Evolutionary conservation across 2,888 invertebrate species (phyloP), one percentile per base, ranked within the genome.

Genomic region (Conchocele bisecta): DNA sequence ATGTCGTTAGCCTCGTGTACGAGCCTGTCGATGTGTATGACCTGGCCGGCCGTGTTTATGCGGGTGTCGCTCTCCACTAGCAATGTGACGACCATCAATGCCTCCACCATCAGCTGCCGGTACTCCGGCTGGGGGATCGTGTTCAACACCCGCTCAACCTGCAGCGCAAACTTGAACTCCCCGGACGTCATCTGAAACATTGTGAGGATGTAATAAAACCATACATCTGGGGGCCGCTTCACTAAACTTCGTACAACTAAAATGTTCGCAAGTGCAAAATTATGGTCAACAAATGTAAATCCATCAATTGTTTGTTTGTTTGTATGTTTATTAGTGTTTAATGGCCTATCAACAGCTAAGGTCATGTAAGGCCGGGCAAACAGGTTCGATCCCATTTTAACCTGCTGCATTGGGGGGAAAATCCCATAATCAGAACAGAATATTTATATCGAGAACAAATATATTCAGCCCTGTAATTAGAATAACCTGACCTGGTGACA

Each of bases 161-260:
- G 97, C 17, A 99, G 93, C 0, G 99, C 99, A 92, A 99, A 99
- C 92, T 99, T 99, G 84, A 99, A 92, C 92, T 99, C 99, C 42
- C 98, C 98, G 0, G 98, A 94, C 0, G 99, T 99, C 99, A 99
- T 99, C 94, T 94, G n/a, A n/a, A n/a, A n/a, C n/a, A n/a, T n/a
- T n/a, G 67, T 11, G 22, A 33, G 17, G 29, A 31, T 51, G 17
- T 4, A 41, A 41, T 11, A 11, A 35, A 35, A 15, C 37, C 37
- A 35, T 15, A n/a, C 37, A 35, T 35, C 11, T 11, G 37, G 15
- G 37, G 37, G 15, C 11, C 37, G 37, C 11, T 35, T 11, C 37
- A 35, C 11, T 35, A 35, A 35, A 35, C 11, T 11, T 35, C 37
- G 11, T 35, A 35, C 11, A 35, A 35, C 15, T 35, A n/a, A n/a